Conservation (phyloP, 1,140 invertebrate species). For the Onthophagus taurus region DNA sequence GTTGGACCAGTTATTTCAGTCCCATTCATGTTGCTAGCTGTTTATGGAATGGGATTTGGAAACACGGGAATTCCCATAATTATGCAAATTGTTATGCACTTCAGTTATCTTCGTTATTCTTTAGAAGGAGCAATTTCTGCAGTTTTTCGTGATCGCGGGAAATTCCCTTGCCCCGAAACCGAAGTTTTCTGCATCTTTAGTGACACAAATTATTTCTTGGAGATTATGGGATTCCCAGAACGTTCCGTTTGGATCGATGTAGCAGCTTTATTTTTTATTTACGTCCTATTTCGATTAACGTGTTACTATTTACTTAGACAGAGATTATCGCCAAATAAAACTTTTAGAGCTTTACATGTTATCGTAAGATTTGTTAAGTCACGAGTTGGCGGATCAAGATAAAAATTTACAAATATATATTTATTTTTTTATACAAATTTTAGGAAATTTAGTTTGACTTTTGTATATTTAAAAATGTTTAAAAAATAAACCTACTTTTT, state of each 20-base stretch:
- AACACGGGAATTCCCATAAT: slow-evolving; percentile 53
- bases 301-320: slow-evolving; percentile 57
- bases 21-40: slow-evolving; percentile 64
- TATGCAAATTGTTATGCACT: slow-evolving; percentile 62
- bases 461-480: no score
- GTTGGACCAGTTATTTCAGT: slow-evolving; percentile 63
- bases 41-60: slow-evolving; percentile 63
- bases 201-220: slow-evolving; percentile 49
- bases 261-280: slow-evolving; percentile 44
- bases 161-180: slow-evolving; percentile 53
- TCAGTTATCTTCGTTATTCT: slow-evolving; percentile 70
- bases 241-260: slow-evolving; percentile 52
- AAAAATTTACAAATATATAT: slow-evolving; percentile 6
- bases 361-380: slow-evolving; percentile 33
- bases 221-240: slow-evolving; percentile 52
- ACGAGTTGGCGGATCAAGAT: slow-evolving; percentile 22
- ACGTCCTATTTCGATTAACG: slow-evolving; percentile 46
- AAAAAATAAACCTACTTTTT: no score
- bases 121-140: slow-evolving; percentile 70
- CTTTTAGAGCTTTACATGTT: slow-evolving; percentile 39
- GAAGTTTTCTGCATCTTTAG: slow-evolving; percentile 62
- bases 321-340: slow-evolving; percentile 55
- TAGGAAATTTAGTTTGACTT: background rate
- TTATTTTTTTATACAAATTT: slow-evolving; percentile 8
- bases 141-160: slow-evolving; percentile 58